Conservation (phyloP, 2,888 invertebrate species). For the Mamestra brassicae region DNA sequence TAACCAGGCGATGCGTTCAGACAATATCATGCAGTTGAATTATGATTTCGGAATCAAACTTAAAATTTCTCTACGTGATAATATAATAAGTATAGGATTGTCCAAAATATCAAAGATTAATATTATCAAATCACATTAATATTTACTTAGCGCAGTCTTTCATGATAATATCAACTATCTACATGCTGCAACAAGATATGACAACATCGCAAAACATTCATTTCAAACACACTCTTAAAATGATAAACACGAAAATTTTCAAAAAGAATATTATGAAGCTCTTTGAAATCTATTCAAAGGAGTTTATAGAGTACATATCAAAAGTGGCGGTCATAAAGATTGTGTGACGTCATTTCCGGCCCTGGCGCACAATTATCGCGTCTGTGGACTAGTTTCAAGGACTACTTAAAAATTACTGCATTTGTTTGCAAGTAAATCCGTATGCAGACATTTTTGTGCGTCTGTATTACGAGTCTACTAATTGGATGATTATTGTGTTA, state of each 20-base stretch:
- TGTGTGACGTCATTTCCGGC: constrained; percentile 63
- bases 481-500: constrained; percentile 18
- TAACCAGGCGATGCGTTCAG: neutral
- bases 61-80: too few relatives aligned
- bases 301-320: constrained; percentile 57
- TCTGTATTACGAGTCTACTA: constrained; percentile 6
- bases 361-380: constrained; percentile 63
- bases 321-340: constrained; percentile 64
- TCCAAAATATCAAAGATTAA: neutral
- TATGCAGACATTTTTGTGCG: constrained; percentile 29
- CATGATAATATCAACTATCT: neutral
- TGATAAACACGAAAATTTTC: constrained; percentile 32
- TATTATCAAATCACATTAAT: too few relatives aligned
- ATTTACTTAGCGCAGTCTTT: neutral
- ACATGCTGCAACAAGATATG: neutral
- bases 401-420: constrained; percentile 60
- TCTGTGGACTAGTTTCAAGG: constrained; percentile 63
- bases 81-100: too few relatives aligned
- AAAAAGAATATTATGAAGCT: constrained; percentile 43
- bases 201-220: constrained; percentile 8
- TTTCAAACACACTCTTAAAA: constrained; percentile 9
- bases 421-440: constrained; percentile 49
- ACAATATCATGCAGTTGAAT: neutral
- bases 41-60: too few relatives aligned
- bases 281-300: constrained; percentile 60